These are phyloP conservation scores for Procambarus virginalis DNA, from an alignment of 1,140 invertebrate species.

Conservation along the genomic window DNA sequence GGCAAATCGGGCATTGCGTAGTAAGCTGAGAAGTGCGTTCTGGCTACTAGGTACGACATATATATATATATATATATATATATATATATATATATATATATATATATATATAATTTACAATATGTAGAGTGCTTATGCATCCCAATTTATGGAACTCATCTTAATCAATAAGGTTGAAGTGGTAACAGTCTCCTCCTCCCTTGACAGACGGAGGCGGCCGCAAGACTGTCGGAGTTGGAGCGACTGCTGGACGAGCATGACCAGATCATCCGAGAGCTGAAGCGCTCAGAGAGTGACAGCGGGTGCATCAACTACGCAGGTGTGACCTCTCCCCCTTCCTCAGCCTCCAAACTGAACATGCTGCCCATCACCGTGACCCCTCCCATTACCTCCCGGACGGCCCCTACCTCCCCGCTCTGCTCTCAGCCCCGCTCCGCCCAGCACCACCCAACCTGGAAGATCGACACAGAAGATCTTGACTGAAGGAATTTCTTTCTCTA, in stretches of 20 bases:
- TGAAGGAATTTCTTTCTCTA: background rate
- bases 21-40: too few species aligned
- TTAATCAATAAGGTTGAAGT: background rate
- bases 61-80: too few species aligned
- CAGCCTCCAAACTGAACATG: conserved; percentile 44
- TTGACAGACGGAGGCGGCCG: conserved; percentile 65
- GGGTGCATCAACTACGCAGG: conserved; percentile 57
- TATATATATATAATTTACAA: too few species aligned
- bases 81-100: too few species aligned
- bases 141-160: background rate
- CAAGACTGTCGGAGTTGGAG: conserved; percentile 65
- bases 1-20: too few species aligned
- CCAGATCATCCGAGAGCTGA: conserved; percentile 69
- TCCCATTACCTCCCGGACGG: conserved; percentile 42
- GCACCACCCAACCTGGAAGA: conserved; percentile 34
- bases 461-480: conserved; percentile 20
- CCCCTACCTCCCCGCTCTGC: conserved; percentile 51
- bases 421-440: conserved; percentile 47
- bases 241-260: conserved; percentile 69
- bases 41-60: too few species aligned
- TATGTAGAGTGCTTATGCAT: background rate
- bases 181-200: background rate
- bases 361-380: conserved; percentile 63
- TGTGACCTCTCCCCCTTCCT: conserved; percentile 41
- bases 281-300: conserved; percentile 67